A percentile compares a stretch with the other conserved stretches of the same genome.
Conservation (phyloP, 2,797 vertebrate genomes). For the Lemur catta region DNA sequence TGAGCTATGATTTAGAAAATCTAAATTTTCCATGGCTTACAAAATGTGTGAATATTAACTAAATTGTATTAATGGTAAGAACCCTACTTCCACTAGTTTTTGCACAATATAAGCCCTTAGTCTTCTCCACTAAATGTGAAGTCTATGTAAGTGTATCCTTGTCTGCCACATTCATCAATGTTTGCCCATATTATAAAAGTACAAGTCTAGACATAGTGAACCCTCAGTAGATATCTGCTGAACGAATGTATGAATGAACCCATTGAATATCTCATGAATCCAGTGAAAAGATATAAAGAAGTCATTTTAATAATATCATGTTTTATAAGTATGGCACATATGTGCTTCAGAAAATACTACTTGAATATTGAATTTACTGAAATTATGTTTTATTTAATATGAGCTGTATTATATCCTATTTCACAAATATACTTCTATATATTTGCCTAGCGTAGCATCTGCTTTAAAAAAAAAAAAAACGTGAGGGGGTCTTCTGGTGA, state of each 20-base stretch:
- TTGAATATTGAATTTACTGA: not conserved
- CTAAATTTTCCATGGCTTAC: not conserved
- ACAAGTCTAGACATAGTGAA: not conserved
- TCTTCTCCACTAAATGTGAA: not conserved
- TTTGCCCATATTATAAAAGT: not conserved
- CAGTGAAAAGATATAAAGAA: not conserved
- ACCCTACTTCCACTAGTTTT: not conserved
- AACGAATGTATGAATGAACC: not conserved
- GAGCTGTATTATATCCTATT: not conserved
- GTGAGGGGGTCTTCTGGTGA: too few species aligned
- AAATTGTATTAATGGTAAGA: not conserved
- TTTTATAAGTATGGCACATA: not conserved
- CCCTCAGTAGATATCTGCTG: not conserved
- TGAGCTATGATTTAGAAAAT: not conserved
- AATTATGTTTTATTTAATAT: not conserved
- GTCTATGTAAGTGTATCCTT: not conserved
- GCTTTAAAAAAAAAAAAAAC: too few species aligned
- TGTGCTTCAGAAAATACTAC: not conserved
- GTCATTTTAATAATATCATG: not conserved
- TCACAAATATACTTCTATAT: not conserved
- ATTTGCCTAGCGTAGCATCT: not conserved
- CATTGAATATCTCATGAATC: not conserved
- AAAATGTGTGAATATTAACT: not conserved
- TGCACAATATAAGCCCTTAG: not conserved
- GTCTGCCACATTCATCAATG: not conserved